Conservation (phyloP, 2,888 invertebrate genomes). For the Lepidocyrtoides sp. region DNA sequence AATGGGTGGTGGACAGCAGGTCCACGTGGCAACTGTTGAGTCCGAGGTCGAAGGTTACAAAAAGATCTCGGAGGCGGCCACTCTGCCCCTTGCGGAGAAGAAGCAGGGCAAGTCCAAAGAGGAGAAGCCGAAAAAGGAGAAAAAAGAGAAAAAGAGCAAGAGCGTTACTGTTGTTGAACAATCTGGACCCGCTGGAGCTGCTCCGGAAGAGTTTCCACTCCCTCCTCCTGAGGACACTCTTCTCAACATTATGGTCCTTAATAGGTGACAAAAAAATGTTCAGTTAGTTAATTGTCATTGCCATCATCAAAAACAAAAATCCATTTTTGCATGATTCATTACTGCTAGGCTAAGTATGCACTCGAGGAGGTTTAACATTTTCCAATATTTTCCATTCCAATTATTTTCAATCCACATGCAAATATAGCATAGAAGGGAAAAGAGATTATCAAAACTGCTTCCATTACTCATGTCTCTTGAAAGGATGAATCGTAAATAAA, state of each 20-base stretch:
- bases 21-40: slow-evolving; percentile 96
- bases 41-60: slow-evolving; percentile 90
- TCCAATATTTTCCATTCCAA: background rate
- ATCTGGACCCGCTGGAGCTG: slow-evolving; percentile 81
- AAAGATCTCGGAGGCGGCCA: slow-evolving; percentile 85
- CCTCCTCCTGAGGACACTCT: slow-evolving; percentile 85
- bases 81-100: slow-evolving; percentile 84
- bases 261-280: slow-evolving; percentile 82
- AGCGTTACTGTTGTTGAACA: slow-evolving; percentile 84
- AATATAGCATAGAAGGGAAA: too few species aligned
- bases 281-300: background rate
- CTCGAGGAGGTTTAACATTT: background rate
- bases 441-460: too few species aligned
- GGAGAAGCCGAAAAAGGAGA: slow-evolving; percentile 85
- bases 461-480: too few species aligned
- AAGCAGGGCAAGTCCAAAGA: slow-evolving; percentile 84
- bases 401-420: too few species aligned
- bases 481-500: too few species aligned
- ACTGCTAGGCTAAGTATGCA: background rate
- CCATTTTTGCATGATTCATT: background rate
- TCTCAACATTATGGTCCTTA: slow-evolving; percentile 85
- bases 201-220: slow-evolving; percentile 85
- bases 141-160: slow-evolving; percentile 85
- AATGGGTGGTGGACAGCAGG: slow-evolving; percentile 88
- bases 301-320: background rate